phyloP scores from a whole-genome alignment of 1,140 invertebrate species.

The Drosophila rhopaloa region DNA sequence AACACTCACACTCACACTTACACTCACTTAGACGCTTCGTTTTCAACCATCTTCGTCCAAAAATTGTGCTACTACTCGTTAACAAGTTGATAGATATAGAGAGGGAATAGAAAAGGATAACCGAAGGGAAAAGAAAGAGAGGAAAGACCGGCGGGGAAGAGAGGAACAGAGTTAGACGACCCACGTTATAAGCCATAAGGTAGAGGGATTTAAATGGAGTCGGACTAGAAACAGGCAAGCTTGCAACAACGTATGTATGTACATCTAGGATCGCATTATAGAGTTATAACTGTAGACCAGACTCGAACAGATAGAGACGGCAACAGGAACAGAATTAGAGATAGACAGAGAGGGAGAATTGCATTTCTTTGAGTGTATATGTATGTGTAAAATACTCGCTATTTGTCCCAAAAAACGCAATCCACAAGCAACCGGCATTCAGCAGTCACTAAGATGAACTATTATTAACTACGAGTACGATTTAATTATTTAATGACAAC shows the following conservation, averaged over 20 bases:
- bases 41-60: slow-evolving; percentile 81
- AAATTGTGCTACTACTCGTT: slow-evolving; percentile 82
- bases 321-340: slow-evolving; percentile 19
- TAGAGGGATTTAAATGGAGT: slow-evolving; percentile 2
- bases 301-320: slow-evolving; percentile 22
- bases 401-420: slow-evolving; percentile 23
- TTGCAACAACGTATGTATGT: slow-evolving; percentile 7
- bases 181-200: neutral
- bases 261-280: slow-evolving; percentile 12
- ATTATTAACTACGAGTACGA: slow-evolving; percentile 39
- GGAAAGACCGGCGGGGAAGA: neutral
- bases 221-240: neutral
- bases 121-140: slow-evolving; percentile 9
- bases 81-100: slow-evolving; percentile 71
- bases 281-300: neutral
- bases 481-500: slow-evolving; percentile 25
- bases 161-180: slow-evolving; percentile 3
- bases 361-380: slow-evolving; percentile 38
- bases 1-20: slow-evolving; percentile 13
- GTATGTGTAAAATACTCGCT: slow-evolving; percentile 50
- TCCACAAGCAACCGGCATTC: slow-evolving; percentile 9
- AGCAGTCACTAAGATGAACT: slow-evolving; percentile 26
- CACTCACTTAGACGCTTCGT: slow-evolving; percentile 71
- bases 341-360: slow-evolving; percentile 15
- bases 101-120: slow-evolving; percentile 15